Base-by-base conservation (phyloP, 35 echinoderm and acorn worm species). In the Heliocidaris tuberculata region DNA sequence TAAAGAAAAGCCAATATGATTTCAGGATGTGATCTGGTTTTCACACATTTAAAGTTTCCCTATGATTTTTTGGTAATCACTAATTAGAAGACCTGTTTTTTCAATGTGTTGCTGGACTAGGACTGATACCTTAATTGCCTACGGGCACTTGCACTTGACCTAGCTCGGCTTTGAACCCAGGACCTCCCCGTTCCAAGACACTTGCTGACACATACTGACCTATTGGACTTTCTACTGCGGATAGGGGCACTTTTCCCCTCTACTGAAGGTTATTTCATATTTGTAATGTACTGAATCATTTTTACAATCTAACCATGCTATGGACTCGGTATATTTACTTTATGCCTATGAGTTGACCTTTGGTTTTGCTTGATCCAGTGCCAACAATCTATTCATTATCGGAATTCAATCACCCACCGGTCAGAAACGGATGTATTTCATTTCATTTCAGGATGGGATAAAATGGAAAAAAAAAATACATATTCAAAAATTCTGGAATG, bases 381-480 rank as follows among this genome's bases (percentile, higher is more conserved):
- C 65, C 65, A 78, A 78, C 17, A 78, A 78, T 78, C 65, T n/a
- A n/a, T 19, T 78, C 65, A 78, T 78, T 3, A 78, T 7, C 21
- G 65, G 65, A 78, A 78, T 19, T 78, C 27, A 7, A 78, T 78
- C 65, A 78, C 27, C 65, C 65, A 6, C 0, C 7, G 65, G 65
- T 78, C 65, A 78, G 27, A 78, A 78, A n/a, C 65, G 65, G 65
- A 78, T 78, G 65, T 78, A 21, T 78, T 78, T 78, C 65, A 78
- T 78, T 78, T 78, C 65, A 78, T 5, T 78, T 21, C 65, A 78
- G 65, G 65, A 78, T 78, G 4, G 65, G 27, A 78, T 78, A 5
- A 78, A 78, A 21, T 19, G 7, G 7, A 7, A n/a, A 24, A n/a
- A 78, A 17, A n/a, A 70, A 24, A 70, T 13, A 27, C 15, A 70